These are phyloP conservation scores for Eugnorisma glareosa DNA, from an alignment of 2,888 invertebrate genomes.

Conservation along the genomic window DNA sequence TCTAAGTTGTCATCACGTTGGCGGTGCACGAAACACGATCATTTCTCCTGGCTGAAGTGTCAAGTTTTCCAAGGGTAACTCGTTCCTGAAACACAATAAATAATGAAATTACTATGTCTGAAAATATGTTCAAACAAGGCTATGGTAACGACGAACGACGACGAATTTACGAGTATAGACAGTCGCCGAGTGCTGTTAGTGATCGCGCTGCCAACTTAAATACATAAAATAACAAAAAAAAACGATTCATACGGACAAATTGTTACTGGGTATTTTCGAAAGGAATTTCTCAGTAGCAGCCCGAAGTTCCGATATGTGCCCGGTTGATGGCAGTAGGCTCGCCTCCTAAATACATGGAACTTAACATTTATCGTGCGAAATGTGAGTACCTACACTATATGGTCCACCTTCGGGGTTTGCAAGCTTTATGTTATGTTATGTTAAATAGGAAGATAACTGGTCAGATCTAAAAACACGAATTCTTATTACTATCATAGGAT, in stretches of 20 bases:
- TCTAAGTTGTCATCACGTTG: too few relatives aligned
- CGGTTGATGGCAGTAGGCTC: neutral
- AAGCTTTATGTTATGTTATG: neutral
- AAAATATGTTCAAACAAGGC: neutral
- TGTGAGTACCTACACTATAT: neutral
- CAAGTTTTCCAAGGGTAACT: neutral
- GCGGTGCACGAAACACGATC: neutral
- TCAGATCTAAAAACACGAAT: too few relatives aligned
- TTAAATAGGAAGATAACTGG: neutral
- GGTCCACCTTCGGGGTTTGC: neutral
- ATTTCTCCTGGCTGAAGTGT: conserved; percentile 4
- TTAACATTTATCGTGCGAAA: neutral
- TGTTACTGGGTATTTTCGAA: neutral
- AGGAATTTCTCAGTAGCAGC: neutral
- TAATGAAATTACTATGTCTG: neutral
- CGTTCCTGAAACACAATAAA: neutral
- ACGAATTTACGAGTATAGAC: too few relatives aligned
- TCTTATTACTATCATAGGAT: too few relatives aligned
- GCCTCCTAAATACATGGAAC: neutral
- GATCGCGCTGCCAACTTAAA: neutral
- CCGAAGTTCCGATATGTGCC: neutral
- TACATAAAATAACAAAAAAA: neutral
- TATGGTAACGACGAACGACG: too few relatives aligned
- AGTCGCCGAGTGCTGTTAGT: neutral
- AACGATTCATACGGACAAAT: neutral